phyloP scores from a whole-genome alignment of 2,888 invertebrate genomes.

The Drosophila gaucha region DNA sequence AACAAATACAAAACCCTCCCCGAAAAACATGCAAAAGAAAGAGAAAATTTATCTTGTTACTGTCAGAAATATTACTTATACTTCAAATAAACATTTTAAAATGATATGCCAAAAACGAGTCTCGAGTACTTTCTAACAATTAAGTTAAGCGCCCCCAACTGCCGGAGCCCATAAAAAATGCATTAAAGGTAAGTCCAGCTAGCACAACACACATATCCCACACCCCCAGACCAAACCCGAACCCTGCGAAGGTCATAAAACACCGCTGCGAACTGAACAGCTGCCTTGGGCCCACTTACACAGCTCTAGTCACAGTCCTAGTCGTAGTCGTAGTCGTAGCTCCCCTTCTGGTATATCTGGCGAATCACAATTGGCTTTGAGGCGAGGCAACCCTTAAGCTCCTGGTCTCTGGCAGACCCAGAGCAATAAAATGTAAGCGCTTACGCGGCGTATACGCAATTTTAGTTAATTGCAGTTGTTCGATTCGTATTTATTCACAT shows the following conservation, averaged over 20 bases:
- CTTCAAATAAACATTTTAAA: constrained; percentile 80
- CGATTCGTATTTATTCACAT: background rate
- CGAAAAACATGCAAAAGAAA: constrained; percentile 30
- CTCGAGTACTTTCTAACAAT: constrained; percentile 17
- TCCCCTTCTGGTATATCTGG: background rate
- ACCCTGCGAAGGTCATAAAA: background rate
- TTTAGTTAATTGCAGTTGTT: constrained; percentile 5
- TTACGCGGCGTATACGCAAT: constrained; percentile 6
- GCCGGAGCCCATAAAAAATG: constrained; percentile 9
- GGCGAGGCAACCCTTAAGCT: background rate
- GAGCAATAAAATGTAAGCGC: constrained; percentile 1
- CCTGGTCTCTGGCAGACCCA: background rate
- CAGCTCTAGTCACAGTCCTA: background rate
- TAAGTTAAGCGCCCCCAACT: constrained; percentile 8
- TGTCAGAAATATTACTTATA: constrained; percentile 78
- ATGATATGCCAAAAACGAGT: constrained; percentile 29
- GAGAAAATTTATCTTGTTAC: constrained; percentile 75
- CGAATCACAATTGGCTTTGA: constrained; percentile 2
- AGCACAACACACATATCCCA: background rate
- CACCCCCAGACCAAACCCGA: background rate
- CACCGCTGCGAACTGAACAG: constrained; percentile 43
- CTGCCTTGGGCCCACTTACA: constrained; percentile 38
- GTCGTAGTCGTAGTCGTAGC: background rate
- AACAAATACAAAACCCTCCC: constrained; percentile 4
- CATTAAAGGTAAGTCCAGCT: constrained; percentile 25